Conservation (phyloP, 2,888 invertebrate species). For the Protodeltote pygarga region DNA sequence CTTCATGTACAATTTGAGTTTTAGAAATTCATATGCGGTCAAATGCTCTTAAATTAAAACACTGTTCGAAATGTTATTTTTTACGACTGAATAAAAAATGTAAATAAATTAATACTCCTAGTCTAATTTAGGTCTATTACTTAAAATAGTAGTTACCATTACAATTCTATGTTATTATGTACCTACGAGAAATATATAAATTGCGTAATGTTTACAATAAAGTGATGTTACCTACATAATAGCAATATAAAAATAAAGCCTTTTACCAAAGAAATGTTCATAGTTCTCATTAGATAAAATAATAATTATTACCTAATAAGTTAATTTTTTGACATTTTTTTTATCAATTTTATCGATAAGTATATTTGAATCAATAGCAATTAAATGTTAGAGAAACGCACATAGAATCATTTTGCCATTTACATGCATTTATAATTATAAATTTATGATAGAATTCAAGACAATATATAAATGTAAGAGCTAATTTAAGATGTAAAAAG, state of each 20-base stretch:
- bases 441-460: conserved; percentile 69
- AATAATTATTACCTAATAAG: background rate
- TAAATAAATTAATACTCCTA: conserved; percentile 72
- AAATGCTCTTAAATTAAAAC: conserved; percentile 30
- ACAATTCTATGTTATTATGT: too few relatives aligned
- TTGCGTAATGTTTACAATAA: conserved; percentile 15
- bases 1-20: too few relatives aligned
- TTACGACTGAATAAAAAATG: conserved; percentile 72
- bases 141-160: conserved; percentile 53
- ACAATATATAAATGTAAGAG: conserved; percentile 76
- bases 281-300: conserved; percentile 19
- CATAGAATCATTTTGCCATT: conserved; percentile 44
- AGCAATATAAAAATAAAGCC: conserved; percentile 6
- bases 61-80: conserved; percentile 47
- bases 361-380: conserved; percentile 8
- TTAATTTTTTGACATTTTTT: conserved; percentile 5
- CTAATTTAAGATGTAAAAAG: conserved; percentile 46
- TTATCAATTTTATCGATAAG: conserved; percentile 1
- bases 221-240: conserved; percentile 25
- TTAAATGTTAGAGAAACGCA: conserved; percentile 31
- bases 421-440: conserved; percentile 38
- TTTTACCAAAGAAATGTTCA: conserved; percentile 48
- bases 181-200: conserved; percentile 18
- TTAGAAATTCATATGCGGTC: too few relatives aligned
- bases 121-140: conserved; percentile 64